Conservation (phyloP, 2,113 vertebrate species). For the Parotia lawesii region DNA sequence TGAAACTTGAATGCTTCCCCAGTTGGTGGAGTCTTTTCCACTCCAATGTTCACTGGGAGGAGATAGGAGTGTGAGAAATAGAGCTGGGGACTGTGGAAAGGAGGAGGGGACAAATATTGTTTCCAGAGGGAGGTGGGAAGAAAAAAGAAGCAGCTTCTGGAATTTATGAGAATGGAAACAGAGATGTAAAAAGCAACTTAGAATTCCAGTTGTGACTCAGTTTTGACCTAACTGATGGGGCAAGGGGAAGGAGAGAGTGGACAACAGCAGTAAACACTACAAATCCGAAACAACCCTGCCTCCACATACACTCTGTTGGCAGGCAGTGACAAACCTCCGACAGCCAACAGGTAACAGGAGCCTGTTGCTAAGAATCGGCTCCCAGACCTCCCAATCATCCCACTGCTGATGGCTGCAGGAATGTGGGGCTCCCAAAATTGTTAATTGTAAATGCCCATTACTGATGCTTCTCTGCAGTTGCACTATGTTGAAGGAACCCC, state of each 20-base stretch:
- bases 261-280: not conserved
- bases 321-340: accelerated
- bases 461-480: accelerated
- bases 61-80: not conserved
- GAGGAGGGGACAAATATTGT: not conserved
- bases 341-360: not conserved
- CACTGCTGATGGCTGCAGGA: not conserved
- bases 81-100: not conserved
- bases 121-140: not conserved
- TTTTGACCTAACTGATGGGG: not conserved
- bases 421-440: not conserved
- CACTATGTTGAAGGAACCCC: not conserved
- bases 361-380: not conserved
- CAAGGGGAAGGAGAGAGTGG: not conserved
- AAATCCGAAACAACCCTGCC: not conserved
- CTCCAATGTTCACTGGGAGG: not conserved
- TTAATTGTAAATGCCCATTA: not conserved
- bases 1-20: not conserved
- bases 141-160: not conserved
- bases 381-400: not conserved
- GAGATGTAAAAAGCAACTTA: not conserved
- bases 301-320: not conserved
- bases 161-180: not conserved
- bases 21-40: not conserved
- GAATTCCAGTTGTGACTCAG: not conserved